phyloP scores from a whole-genome alignment of 2,888 invertebrate species.

The Bimastos eiseni region DNA sequence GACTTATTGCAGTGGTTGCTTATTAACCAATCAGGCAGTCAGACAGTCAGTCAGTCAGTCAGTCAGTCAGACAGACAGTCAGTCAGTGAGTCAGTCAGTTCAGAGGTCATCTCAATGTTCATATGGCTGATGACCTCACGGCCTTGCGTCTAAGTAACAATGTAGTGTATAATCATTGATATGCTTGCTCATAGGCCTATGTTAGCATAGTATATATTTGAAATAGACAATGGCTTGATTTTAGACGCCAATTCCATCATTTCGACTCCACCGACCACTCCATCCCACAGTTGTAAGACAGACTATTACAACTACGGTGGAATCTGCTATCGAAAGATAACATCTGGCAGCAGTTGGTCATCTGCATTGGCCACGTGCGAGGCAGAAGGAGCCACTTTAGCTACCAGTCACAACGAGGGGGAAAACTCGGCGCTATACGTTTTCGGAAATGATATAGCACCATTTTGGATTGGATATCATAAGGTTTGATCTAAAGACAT shows the following conservation, averaged over 20 bases:
- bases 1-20: no score
- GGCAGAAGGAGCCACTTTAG: constrained; percentile 33
- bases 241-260: constrained; percentile 31
- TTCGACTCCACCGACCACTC: constrained; percentile 29
- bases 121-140: neutral
- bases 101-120: neutral
- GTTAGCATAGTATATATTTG: neutral
- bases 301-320: constrained; percentile 25
- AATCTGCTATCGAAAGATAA: constrained; percentile 25
- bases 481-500: neutral
- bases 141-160: no score
- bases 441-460: no score
- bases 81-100: neutral
- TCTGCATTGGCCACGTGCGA: constrained; percentile 19
- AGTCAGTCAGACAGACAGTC: no score
- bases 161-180: neutral
- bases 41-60: no score
- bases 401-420: constrained; percentile 31
- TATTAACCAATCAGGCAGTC: no score
- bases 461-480: no score
- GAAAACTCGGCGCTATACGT: constrained; percentile 38
- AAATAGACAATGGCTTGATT: neutral
- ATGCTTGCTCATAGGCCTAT: neutral
- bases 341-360: neutral
- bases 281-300: neutral